Evolutionary conservation across 2,797 vertebrate species (phyloP).

Genomic region (Austrolebias charrua): DNA sequence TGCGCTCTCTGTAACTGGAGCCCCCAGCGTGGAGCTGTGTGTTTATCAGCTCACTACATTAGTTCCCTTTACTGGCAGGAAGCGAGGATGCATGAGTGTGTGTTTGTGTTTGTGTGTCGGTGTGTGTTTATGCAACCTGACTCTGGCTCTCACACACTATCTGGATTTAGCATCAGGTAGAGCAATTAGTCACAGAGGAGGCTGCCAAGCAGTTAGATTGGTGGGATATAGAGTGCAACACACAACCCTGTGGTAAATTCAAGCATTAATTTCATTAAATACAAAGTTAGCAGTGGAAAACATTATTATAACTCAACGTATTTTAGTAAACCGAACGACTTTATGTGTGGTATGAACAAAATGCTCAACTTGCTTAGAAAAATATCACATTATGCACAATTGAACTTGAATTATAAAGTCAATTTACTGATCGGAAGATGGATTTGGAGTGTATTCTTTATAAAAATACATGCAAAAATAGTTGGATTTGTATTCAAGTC

Average conservation of each 20-base stretch:
- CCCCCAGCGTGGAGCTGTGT: slow-evolving; percentile 33
- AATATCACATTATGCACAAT: too few species aligned
- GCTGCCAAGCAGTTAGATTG: slow-evolving; percentile 50
- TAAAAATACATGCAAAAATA: too few species aligned
- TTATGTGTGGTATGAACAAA: too few species aligned
- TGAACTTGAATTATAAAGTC: too few species aligned
- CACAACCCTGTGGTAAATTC: slow-evolving; percentile 1
- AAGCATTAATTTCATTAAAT: slow-evolving; percentile 30
- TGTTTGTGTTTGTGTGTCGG: slow-evolving; percentile 7
- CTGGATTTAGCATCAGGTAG: slow-evolving; percentile 63
- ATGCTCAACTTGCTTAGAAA: too few species aligned
- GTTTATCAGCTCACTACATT: slow-evolving; percentile 46
- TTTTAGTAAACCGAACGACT: too few species aligned
- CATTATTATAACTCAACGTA: too few species aligned
- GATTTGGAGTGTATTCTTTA: too few species aligned
- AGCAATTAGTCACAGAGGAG: slow-evolving; percentile 59
- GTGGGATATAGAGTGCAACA: slow-evolving; percentile 39
- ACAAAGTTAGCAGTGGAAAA: neutral
- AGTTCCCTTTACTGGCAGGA: slow-evolving; percentile 70
- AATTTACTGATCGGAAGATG: too few species aligned
- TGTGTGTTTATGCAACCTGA: slow-evolving; percentile 45
- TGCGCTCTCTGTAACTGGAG: slow-evolving; percentile 61
- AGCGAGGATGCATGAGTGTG: slow-evolving; percentile 20
- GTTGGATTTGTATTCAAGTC: neutral
- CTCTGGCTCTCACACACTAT: slow-evolving; percentile 59